These are phyloP conservation scores for Engraulis encrasicolus DNA, from an alignment of 2,113 vertebrate genomes.

Conservation along the genomic window DNA sequence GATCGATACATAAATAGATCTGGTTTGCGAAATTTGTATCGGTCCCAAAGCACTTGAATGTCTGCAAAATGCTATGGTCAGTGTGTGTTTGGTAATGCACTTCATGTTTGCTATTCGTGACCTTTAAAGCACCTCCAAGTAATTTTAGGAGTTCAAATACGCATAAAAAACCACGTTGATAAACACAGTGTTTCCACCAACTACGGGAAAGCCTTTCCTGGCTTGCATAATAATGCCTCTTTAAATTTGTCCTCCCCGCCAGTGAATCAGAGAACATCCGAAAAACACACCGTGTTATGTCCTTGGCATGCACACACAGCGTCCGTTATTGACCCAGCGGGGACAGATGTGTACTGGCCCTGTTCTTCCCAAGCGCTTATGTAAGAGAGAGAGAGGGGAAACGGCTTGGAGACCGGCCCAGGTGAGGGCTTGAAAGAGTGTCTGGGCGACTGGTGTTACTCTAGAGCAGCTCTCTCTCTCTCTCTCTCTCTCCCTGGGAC, in stretches of 20 bases:
- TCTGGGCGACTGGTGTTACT: not conserved
- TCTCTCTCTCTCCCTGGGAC: too few species aligned
- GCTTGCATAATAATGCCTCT: constrained; percentile 51
- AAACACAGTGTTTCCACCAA: not conserved
- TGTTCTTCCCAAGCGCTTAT: constrained; percentile 52
- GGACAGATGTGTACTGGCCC: constrained; percentile 33
- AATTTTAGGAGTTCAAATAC: not conserved
- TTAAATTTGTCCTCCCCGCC: too few species aligned
- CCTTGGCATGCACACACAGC: constrained; percentile 35
- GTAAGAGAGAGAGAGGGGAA: too few species aligned
- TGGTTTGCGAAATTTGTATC: too few species aligned
- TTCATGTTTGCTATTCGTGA: not conserved
- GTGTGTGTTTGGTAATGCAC: too few species aligned
- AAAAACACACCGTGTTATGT: constrained; percentile 18
- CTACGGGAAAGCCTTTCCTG: not conserved
- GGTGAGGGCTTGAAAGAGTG: not conserved
- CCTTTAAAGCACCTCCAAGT: not conserved
- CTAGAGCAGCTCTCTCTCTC: not conserved
- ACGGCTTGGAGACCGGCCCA: not conserved
- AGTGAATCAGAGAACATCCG: constrained; percentile 29
- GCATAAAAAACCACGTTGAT: not conserved
- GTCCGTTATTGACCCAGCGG: not conserved
- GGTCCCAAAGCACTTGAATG: too few species aligned
- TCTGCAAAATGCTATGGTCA: too few species aligned
- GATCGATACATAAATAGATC: too few species aligned